Base-by-base conservation (phyloP, 2,888 invertebrate genomes). In the Protodeltote pygarga region DNA sequence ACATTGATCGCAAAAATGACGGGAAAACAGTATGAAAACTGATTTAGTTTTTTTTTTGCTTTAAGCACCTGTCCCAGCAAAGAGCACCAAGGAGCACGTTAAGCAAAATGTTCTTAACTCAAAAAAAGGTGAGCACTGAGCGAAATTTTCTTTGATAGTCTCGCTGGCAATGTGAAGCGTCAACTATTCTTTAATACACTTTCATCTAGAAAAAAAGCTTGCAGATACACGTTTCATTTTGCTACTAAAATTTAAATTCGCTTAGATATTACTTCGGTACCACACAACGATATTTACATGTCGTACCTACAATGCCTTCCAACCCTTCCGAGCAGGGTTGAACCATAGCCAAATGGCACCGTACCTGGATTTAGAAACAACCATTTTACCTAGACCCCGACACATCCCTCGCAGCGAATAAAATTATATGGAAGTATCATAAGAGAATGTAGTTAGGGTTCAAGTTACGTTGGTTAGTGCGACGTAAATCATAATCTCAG, bases 331-430 rank as follows among this genome's bases (percentile, higher is more conserved):
- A 59, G 47, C 73, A 51, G 69, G 66, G 69, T 73, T 75, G 75
- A 79, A 76, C 76, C 80, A 77, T 73, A 65, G 76, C 79, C 81
- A 83, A 84, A 84, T 80, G 81, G 81, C 81, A 70, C 75, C 61
- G 67, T 75, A 76, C 81, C 81, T 76, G 81, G 79, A 77, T 77
- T 75, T 75, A 39, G 46, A 28, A 55, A 28, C 21, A 20, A 61
- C 76, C 75, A 75, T 34, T 60, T 59, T 54, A 63, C 32, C 44
- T 45, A 55, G 76, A 75, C 57, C 69, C 34, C 47, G 42, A 42
- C 28, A 41, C 50, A 32, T 25, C 14, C 31, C 31, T 15, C 27
- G n/a, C 3, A 19, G 6, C 23, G 20, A 41, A 38, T 29, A 27
- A 23, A 28, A 35, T 20, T n/a, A 31, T 42, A 31, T 15, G 27